Base-by-base conservation (phyloP, 2,888 invertebrate species). In the Uloborus plumipes region DNA sequence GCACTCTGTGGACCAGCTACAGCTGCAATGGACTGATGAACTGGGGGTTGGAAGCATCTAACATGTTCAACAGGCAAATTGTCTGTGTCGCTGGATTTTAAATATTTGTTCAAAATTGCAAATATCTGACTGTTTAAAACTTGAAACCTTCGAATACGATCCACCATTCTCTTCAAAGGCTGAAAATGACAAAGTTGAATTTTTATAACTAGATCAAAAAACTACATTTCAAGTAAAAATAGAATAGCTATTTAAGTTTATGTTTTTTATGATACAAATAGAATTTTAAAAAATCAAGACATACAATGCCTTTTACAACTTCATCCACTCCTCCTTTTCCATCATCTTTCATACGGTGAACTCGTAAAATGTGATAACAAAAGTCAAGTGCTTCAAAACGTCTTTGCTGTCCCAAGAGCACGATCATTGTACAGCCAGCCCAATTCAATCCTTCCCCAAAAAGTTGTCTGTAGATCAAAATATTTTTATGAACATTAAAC, bases 401-500 rank as follows among this genome's bases (percentile, higher is more conserved):
- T 64, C 97, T 91, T 90, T 99, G 98, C 88, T 99, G 99, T 0
- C 97, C 97, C 53, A 99, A 91, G 59, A 99, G 91, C 2, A 96
- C 94, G 85, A 99, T 96, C 92, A 99, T 95, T 15, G 97, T 94
- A 89, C 98, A 98, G 0, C 98, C 99, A 6, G 98, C 99, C 99
- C 99, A 99, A 90, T 99, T 97, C 0, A 99, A 91, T 0, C 99
- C 99, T 90, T 99, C 99, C 13, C 99, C 99, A 90, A 98, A 99
- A 85, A 99, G 90, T 90, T 99, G 97, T 89, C 96, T 95, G 85
- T 61, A 87, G 1, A 39, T 7, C 39, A 39, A 39, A 39, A 39
- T 11, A 39, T 39, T 39, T 11, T 11, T 9, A 11, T 39, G 9
- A 39, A 39, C 9, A 9, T 39, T 39, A 7, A 39, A 39, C 3